phyloP scores from a whole-genome alignment of 2,797 vertebrate species.

The Pipistrellus pygmaeus region DNA sequence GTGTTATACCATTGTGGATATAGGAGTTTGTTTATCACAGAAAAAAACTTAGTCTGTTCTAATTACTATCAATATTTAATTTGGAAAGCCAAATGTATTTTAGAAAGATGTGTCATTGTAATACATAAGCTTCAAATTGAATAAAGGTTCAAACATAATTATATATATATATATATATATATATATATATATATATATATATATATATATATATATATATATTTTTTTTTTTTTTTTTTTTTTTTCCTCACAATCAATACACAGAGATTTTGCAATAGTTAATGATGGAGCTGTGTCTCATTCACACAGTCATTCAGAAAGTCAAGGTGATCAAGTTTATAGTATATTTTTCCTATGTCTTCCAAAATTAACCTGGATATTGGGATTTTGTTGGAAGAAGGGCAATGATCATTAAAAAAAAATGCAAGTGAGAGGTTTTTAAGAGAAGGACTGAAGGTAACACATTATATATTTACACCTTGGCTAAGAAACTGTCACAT shows the following conservation, averaged over 20 bases:
- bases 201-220: too few species aligned
- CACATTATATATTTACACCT: background rate
- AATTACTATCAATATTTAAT: background rate
- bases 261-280: background rate
- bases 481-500: background rate
- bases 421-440: background rate
- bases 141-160: background rate
- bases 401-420: background rate
- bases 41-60: background rate
- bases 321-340: background rate
- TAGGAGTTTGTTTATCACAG: background rate
- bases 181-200: too few species aligned
- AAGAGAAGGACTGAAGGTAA: background rate
- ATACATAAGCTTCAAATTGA: background rate
- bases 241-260: background rate
- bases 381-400: background rate
- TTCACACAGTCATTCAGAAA: background rate
- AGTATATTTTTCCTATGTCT: background rate
- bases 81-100: conserved; percentile 6
- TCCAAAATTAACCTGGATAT: background rate
- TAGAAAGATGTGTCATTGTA: background rate
- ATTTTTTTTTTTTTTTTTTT: background rate
- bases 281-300: background rate
- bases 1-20: background rate
- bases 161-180: too few species aligned